Evolutionary conservation across 2,113 vertebrate genomes (phyloP).

Genomic region (Antidorcas marsupialis): DNA sequence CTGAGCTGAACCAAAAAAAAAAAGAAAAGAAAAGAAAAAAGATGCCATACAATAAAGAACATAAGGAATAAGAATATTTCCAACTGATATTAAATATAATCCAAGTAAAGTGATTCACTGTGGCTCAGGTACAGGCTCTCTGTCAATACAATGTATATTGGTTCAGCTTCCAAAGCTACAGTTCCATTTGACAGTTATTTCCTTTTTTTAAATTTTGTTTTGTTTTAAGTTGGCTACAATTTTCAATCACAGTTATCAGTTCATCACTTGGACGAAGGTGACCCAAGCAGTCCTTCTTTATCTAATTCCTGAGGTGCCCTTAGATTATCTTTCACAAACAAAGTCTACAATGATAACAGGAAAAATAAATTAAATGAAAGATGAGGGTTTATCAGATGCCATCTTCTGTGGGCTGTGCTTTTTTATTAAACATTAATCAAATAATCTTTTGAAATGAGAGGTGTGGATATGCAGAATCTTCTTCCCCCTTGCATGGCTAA

Average conservation of each 20-base stretch:
- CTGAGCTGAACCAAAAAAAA: constrained; percentile 30
- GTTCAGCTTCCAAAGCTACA: constrained; percentile 37
- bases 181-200: constrained; percentile 56
- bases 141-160: constrained; percentile 49
- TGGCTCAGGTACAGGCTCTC: constrained; percentile 51
- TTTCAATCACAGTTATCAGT: constrained; percentile 67
- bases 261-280: constrained; percentile 65
- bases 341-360: constrained; percentile 70
- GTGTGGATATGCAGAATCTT: constrained; percentile 59
- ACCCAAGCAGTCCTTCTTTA: constrained; percentile 36
- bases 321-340: constrained; percentile 51
- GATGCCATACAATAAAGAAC: constrained; percentile 24
- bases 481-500: constrained; percentile 5
- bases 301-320: constrained; percentile 53
- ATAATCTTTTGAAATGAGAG: constrained; percentile 55
- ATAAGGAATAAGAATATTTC: constrained; percentile 51
- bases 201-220: constrained; percentile 50
- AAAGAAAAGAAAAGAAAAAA: not conserved
- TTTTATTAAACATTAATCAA: constrained; percentile 77
- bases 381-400: constrained; percentile 73
- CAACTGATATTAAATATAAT: constrained; percentile 53
- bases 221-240: constrained; percentile 62
- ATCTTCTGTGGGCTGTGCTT: constrained; percentile 57
- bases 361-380: constrained; percentile 77
- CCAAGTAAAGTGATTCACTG: constrained; percentile 41